A percentile compares a stretch with the other conserved stretches of the same genome.
These are phyloP conservation scores for Ditylenchus dipsaci DNA, from an alignment of 1,140 invertebrate species.

Conservation along the genomic window DNA sequence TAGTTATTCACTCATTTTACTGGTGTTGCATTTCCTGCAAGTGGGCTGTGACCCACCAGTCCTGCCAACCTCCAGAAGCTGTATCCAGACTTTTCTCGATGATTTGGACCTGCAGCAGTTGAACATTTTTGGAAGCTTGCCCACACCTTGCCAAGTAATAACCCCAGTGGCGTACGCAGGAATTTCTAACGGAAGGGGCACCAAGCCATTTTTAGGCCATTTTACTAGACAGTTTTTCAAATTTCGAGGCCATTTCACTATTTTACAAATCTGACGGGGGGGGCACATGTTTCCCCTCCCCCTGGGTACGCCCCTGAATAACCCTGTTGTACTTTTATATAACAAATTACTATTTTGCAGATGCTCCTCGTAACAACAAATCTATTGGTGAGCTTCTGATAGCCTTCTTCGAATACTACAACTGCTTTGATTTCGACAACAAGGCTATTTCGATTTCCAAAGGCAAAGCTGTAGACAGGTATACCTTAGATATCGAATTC, in stretches of 20 bases:
- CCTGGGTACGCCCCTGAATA: too few species aligned
- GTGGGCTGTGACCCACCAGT: constrained; percentile 65
- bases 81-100: constrained; percentile 32
- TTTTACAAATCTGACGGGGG: too few species aligned
- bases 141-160: constrained; percentile 19
- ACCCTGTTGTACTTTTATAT: too few species aligned
- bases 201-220: too few species aligned
- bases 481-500: too few species aligned
- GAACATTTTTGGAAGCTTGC: constrained; percentile 37
- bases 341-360: constrained; percentile 54
- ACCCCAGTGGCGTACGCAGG: too few species aligned
- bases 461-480: too few species aligned
- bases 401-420: constrained; percentile 82
- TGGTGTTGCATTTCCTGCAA: constrained; percentile 93
- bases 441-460: constrained; percentile 75
- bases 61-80: constrained; percentile 50
- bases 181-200: too few species aligned
- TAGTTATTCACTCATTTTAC: constrained; percentile 85
- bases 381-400: constrained; percentile 79
- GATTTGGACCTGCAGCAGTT: constrained; percentile 13
- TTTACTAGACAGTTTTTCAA: constrained; percentile 13
- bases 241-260: not conserved
- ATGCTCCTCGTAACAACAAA: constrained; percentile 66
- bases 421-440: constrained; percentile 67
- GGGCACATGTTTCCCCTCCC: too few species aligned